Conservation (phyloP, 2,797 vertebrate genomes). For the Myotis myotis region DNA sequence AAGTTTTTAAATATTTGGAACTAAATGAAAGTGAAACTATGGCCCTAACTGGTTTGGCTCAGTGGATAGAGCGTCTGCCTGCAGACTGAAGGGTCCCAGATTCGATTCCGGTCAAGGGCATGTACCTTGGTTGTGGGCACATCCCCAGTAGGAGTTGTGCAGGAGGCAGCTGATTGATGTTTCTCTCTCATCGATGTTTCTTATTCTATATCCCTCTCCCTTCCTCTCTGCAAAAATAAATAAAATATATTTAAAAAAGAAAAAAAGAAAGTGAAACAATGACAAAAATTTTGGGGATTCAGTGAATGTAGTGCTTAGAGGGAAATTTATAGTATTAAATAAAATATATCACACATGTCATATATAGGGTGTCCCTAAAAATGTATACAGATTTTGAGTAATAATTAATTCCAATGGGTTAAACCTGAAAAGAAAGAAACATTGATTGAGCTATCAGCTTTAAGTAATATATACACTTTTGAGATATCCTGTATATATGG, state of each 20-base stretch:
- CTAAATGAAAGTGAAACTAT: slow-evolving; percentile 11
- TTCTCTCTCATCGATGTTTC: no score
- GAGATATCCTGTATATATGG: background rate
- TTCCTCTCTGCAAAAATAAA: no score
- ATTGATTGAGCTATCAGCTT: background rate
- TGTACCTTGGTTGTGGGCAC: no score
- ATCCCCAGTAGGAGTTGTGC: no score
- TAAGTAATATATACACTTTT: background rate
- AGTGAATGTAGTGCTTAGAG: background rate
- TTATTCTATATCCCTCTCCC: no score
- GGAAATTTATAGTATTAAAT: background rate
- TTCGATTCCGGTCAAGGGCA: no score
- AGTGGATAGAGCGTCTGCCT: no score
- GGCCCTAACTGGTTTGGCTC: background rate
- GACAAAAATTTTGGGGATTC: background rate
- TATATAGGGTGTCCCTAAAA: background rate
- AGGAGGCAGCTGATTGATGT: no score
- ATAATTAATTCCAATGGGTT: background rate
- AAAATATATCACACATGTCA: background rate
- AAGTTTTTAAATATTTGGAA: background rate
- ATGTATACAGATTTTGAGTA: background rate
- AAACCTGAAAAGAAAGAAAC: background rate
- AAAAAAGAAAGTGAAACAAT: background rate
- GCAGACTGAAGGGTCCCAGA: no score
- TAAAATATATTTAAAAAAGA: background rate